Evolutionary conservation across 2,797 vertebrate species (phyloP).

Genomic region (Periparus ater): DNA sequence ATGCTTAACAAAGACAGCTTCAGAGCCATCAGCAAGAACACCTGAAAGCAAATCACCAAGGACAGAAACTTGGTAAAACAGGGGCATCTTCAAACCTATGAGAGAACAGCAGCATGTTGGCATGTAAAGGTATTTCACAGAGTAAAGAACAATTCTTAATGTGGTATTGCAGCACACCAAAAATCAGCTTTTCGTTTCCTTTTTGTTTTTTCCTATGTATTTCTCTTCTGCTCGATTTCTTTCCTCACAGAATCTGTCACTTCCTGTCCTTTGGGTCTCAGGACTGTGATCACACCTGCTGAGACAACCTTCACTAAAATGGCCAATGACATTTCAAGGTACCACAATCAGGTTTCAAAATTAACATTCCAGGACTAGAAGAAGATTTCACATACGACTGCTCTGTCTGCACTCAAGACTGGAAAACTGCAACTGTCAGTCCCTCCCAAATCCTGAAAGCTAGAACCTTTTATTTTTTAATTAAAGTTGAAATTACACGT

Average conservation of each 20-base stretch:
- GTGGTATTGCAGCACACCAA: background rate
- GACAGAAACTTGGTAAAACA: rapidly evolving
- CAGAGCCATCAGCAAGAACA: background rate
- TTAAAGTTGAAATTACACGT: background rate
- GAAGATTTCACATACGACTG: background rate
- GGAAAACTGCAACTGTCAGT: background rate
- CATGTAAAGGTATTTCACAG: background rate
- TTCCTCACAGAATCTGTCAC: background rate
- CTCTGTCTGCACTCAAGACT: background rate
- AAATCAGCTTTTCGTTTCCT: background rate
- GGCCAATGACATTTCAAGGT: background rate
- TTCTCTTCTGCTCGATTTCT: background rate
- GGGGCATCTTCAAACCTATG: background rate
- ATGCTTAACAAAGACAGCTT: background rate
- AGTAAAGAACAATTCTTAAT: background rate
- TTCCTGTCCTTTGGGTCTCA: background rate
- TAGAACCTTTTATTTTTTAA: background rate
- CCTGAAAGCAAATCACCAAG: background rate
- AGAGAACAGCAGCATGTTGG: background rate
- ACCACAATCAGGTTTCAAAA: background rate
- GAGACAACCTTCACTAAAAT: background rate
- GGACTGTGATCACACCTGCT: background rate
- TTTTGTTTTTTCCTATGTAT: rapidly evolving
- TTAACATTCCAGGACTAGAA: background rate
- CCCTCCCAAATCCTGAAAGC: background rate